These are phyloP conservation scores for Drosophila limbata DNA, from an alignment of 2,888 invertebrate species.

Conservation along the genomic window DNA sequence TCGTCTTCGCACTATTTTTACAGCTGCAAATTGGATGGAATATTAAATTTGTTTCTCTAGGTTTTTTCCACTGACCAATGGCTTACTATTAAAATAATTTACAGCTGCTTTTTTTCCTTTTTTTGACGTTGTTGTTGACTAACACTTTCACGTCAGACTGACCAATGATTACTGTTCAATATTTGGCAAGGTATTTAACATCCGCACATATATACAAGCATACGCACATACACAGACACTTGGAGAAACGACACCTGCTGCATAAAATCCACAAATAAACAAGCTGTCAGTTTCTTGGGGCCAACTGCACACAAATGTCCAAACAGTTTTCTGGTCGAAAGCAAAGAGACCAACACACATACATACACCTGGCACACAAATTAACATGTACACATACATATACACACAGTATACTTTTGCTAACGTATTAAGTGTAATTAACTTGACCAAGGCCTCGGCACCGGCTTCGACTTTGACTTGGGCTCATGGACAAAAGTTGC, in stretches of 20 bases:
- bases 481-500: slow-evolving; percentile 9
- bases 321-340: slow-evolving; percentile 66
- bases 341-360: slow-evolving; percentile 30
- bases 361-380: slow-evolving; percentile 8
- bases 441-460: slow-evolving; percentile 56
- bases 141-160: slow-evolving; percentile 34
- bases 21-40: slow-evolving; percentile 69
- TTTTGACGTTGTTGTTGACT: slow-evolving; percentile 15
- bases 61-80: neutral
- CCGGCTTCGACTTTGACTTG: neutral
- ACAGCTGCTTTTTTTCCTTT: slow-evolving; percentile 23
- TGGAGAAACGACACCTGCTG: slow-evolving; percentile 47
- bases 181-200: slow-evolving; percentile 63
- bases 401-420: slow-evolving; percentile 35
- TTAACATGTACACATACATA: slow-evolving; percentile 27
- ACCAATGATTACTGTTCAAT: slow-evolving; percentile 63
- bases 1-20: slow-evolving; percentile 46
- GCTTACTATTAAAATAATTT: slow-evolving; percentile 62
- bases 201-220: slow-evolving; percentile 7
- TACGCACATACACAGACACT: slow-evolving; percentile 1
- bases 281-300: slow-evolving; percentile 52
- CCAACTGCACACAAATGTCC: slow-evolving; percentile 67
- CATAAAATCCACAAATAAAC: slow-evolving; percentile 54
- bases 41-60: slow-evolving; percentile 68
- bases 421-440: slow-evolving; percentile 78